phyloP scores from a whole-genome alignment of 2,888 invertebrate species.

The Polyploca ridens region DNA sequence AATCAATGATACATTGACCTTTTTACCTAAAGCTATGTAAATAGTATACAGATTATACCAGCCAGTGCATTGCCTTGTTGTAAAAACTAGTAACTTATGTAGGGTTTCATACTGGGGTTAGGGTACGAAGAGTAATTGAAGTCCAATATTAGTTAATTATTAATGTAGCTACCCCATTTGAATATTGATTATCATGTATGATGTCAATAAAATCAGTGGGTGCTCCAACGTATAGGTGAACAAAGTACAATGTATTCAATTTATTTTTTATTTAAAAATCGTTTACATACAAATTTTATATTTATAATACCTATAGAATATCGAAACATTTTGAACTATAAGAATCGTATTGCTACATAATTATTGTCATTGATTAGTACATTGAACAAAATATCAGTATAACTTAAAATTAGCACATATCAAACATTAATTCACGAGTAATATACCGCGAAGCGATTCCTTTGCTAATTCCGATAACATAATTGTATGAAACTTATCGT shows the following conservation, averaged over 20 bases:
- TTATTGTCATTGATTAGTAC: not conserved
- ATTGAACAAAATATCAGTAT: not conserved
- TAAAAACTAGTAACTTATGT: slow-evolving; percentile 1
- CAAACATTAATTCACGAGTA: not conserved
- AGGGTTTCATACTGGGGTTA: slow-evolving; percentile 7
- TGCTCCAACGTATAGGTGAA: not conserved
- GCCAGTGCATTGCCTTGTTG: not conserved
- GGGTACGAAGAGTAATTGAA: not conserved
- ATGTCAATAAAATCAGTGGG: not conserved
- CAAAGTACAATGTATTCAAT: not conserved
- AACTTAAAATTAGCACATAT: not conserved
- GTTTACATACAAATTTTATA: not conserved
- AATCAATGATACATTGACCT: too few species aligned
- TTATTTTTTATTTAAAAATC: not conserved
- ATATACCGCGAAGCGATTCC: not conserved
- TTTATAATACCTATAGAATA: too few species aligned
- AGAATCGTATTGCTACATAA: not conserved
- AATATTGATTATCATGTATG: not conserved
- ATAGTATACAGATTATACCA: not conserved
- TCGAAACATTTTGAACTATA: not conserved
- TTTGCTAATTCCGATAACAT: not conserved
- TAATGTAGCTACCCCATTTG: not conserved
- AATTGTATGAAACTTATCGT: slow-evolving; percentile 6
- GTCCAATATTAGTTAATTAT: not conserved
- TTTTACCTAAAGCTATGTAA: not conserved